Base-by-base conservation (phyloP, 2,113 vertebrate species). In the Rhodinocichla rosea region DNA sequence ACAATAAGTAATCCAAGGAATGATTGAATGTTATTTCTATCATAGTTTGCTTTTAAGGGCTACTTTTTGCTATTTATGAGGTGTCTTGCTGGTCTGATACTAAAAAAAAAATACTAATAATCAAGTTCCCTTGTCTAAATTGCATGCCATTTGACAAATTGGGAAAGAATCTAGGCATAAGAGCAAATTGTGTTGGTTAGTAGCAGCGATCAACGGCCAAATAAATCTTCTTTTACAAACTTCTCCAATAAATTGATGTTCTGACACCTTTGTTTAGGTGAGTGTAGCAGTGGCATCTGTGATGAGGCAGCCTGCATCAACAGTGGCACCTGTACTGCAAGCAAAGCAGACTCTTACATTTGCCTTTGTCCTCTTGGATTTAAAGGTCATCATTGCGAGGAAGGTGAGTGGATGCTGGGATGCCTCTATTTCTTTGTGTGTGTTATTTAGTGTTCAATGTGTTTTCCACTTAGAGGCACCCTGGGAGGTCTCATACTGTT, bases 281-380 rank as follows among this genome's bases (percentile, higher is more conserved):
- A 99, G 79, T 99, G 99, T 96, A 99, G 99, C 89, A 98, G 98
- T 37, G 98, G 98, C 3, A 98, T 99, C 91, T 99, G 99, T 55
- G 98, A 99, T 1, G 97, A 98, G 67, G 98, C 99, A 26, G 97
- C 95, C 78, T 99, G 99, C 87, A 79, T 98, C 92, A 99, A 99
- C 4, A 98, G 98, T 3, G 99, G 99, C n/a, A 97, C 97, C 91
- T 99, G 99, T 95, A 98, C 97, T 32, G 98, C 98, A 0, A 98
- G 91, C 96, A 98, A 98, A 12, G 99, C 99, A 0, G 99, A 99
- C 64, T 97, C 98, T 28, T 99, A 98, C 94, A 98, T 99, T 89
- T 99, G 99, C 80, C 98, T 99, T 81, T 99, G 99, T 86, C 99
- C 98, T 11, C 98, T 99, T 9, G 99, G 99, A 68, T 99, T 99